Evolutionary conservation across 1,140 invertebrate species (phyloP), one percentile per base, ranked within the genome.

Genomic region (Phocides pigmalion): DNA sequence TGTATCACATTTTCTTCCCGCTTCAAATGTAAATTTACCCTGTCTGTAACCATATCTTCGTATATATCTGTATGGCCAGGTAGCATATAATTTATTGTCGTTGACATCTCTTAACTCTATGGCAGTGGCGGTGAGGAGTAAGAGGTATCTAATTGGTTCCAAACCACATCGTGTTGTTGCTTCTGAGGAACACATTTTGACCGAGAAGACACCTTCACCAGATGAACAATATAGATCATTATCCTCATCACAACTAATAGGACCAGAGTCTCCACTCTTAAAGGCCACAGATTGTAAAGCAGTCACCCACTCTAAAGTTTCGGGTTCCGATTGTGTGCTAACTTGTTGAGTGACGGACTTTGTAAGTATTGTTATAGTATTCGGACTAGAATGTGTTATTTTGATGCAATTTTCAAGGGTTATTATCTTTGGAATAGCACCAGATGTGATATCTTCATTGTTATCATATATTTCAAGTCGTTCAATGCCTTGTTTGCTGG

Each of bases 31-130:
- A 79, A 98, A 98, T 79, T 95, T 96, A 32, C 95, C 95, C 72
- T 95, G 94, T 63, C 95, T 94, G 69, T 96, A 96, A 16, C 97
- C 97, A 88, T 98, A 98, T 59, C 95, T 92, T 54, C 97, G 93
- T 64, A 98, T 97, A 77, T 95, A 97, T 68, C 94, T 94, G 84
- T 97, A 98, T 35, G 97, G 97, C 97, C 97, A 98, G n/a, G 94
- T 96, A 66, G 94, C 96, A 56, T 96, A 88, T 4, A 95, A 81
- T 63, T 93, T 92, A 62, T 93, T 93, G 68, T 94, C 93, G 71
- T 94, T 93, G n/a, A 90, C 79, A 75, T 95, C 94, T 81, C 94
- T 93, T 59, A 97, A 83, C 84, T 96, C 95, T 72, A 97, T 93
- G 62, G 95, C 94, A 28, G 94, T 94, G 6, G 94, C 85, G 22